phyloP scores from a whole-genome alignment of 2,888 invertebrate species.

The Steinernema hermaphroditum region DNA sequence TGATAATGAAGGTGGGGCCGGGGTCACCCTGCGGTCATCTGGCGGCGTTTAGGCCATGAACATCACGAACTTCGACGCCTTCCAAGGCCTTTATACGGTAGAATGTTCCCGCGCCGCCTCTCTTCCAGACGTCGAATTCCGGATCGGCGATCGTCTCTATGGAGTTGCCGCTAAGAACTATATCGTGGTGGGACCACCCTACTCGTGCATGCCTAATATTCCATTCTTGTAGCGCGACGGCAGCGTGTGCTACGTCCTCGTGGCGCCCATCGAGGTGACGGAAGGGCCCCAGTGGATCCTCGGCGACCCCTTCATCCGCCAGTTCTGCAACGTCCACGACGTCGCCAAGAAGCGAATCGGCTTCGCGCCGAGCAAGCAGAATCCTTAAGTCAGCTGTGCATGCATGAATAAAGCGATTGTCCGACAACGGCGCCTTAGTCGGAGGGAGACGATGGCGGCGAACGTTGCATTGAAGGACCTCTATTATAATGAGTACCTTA shows the following conservation, averaged over 20 bases:
- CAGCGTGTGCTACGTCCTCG: background rate
- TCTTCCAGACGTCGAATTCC: background rate
- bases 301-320: conserved; percentile 10
- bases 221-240: too few species aligned
- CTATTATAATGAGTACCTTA: conserved; percentile 11
- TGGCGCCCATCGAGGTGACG: background rate
- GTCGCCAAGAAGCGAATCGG: conserved; percentile 3
- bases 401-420: background rate
- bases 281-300: conserved; percentile 6
- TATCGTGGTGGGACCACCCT: conserved; percentile 6
- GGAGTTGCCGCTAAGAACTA: background rate
- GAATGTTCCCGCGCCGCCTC: background rate
- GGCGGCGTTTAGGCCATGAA: background rate
- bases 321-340: conserved; percentile 25
- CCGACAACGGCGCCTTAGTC: background rate
- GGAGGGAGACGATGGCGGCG: background rate
- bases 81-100: conserved; percentile 4
- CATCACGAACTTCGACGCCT: background rate
- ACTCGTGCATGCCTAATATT: too few species aligned
- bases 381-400: too few species aligned
- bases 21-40: background rate
- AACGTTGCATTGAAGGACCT: background rate
- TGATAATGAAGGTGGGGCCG: conserved; percentile 36
- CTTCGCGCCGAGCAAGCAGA: background rate
- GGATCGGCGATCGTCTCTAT: background rate